Evolutionary conservation across 1,140 invertebrate genomes (phyloP).

Genomic region (Drosophila varians): DNA sequence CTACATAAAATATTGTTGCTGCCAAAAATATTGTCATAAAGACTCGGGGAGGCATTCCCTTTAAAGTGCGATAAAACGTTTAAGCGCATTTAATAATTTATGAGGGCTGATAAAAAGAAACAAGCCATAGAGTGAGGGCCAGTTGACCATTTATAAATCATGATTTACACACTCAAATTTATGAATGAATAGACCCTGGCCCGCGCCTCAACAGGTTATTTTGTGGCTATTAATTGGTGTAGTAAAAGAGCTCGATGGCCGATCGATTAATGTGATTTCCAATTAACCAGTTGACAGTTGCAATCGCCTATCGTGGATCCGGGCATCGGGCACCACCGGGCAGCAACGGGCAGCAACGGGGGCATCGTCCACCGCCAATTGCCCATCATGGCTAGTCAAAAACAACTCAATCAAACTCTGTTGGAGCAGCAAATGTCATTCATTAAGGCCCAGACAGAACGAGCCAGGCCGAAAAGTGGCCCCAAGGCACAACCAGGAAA

Average conservation of each 20-base stretch:
- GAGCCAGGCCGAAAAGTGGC: conserved; percentile 41
- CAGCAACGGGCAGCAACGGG: conserved; percentile 38
- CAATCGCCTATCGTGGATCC: conserved; percentile 43
- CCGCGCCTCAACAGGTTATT: conserved; percentile 4
- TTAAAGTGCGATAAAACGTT: conserved; percentile 79
- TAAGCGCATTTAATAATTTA: conserved; percentile 77
- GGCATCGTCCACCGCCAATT: conserved; percentile 55
- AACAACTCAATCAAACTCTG: conserved; percentile 78
- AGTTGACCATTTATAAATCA: conserved; percentile 39
- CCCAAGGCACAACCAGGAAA: conserved; percentile 42
- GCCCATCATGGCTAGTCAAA: conserved; percentile 70
- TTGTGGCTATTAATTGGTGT: conserved; percentile 30
- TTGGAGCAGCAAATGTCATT: conserved; percentile 65
- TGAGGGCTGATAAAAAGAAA: conserved; percentile 57
- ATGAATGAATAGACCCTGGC: conserved; percentile 33
- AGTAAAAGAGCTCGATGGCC: background rate
- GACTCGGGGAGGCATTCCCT: conserved; percentile 48
- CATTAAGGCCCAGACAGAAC: conserved; percentile 63
- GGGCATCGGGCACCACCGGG: conserved; percentile 40
- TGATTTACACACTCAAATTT: conserved; percentile 39
- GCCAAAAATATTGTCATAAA: conserved; percentile 77
- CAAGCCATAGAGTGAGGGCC: conserved; percentile 8
- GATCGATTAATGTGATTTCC: conserved; percentile 47
- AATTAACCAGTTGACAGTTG: conserved; percentile 54
- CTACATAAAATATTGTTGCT: conserved; percentile 57